A percentile compares a stretch with the other conserved stretches of the same genome.
phyloP scores from a whole-genome alignment of 2,797 vertebrate species.

The Myotis myotis region DNA sequence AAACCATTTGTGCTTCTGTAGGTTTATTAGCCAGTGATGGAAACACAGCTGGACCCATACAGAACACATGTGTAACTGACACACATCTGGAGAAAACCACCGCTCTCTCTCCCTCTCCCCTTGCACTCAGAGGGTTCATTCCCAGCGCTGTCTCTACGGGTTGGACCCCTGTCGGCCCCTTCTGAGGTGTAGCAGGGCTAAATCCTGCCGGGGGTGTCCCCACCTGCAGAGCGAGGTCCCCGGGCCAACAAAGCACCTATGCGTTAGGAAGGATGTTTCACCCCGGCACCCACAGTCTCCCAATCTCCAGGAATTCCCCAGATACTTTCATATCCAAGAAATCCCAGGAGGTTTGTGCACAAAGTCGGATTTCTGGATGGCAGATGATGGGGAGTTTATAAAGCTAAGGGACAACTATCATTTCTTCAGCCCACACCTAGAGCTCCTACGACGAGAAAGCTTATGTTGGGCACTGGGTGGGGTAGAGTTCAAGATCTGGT shows the following conservation, averaged over 20 bases:
- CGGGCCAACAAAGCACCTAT: too few relatives aligned
- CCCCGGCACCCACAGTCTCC: not conserved
- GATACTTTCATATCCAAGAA: not conserved
- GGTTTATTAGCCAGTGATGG: conserved; percentile 55
- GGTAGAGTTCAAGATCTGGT: not conserved
- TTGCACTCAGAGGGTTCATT: too few relatives aligned
- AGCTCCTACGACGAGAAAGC: not conserved
- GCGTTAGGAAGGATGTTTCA: not conserved
- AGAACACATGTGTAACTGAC: not conserved
- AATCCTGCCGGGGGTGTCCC: not conserved
- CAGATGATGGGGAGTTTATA: not conserved
- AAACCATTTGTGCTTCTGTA: not conserved
- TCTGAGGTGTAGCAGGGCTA: not conserved
- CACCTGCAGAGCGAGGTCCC: not conserved
- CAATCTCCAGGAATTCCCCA: not conserved
- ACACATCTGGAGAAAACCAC: not conserved
- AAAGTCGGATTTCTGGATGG: not conserved
- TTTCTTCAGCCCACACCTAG: not conserved
- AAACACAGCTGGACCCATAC: not conserved
- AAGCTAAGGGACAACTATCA: not conserved
- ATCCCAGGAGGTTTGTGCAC: not conserved
- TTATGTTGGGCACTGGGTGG: not conserved
- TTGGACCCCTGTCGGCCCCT: not conserved
- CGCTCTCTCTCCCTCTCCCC: fast-evolving
- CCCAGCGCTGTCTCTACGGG: not conserved